phyloP scores from a whole-genome alignment of 2,888 invertebrate species.

The Cordilura impudica region DNA sequence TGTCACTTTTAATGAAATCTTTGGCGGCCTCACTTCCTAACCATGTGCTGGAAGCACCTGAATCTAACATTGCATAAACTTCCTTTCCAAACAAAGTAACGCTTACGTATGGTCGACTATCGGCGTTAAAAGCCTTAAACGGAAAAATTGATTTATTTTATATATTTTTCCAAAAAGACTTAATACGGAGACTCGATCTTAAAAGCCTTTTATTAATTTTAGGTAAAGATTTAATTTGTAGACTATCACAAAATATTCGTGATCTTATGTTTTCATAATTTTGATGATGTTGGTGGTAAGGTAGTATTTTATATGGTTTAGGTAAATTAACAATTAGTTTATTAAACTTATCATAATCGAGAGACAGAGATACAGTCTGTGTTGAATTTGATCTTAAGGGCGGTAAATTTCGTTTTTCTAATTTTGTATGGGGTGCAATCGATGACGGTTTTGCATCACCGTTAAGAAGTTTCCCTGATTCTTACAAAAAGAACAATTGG shows the following conservation, averaged over 20 bases:
- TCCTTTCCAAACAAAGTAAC: too few species aligned
- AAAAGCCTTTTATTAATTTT: background rate
- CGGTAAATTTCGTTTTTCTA: background rate
- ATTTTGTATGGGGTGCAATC: background rate
- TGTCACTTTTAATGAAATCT: too few species aligned
- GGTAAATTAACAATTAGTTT: background rate
- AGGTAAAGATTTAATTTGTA: background rate
- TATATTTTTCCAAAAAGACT: too few species aligned
- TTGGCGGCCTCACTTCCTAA: too few species aligned
- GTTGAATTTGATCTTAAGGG: background rate
- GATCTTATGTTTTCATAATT: background rate
- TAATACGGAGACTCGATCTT: background rate
- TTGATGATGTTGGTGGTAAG: background rate
- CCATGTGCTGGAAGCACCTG: too few species aligned
- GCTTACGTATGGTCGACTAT: too few species aligned
- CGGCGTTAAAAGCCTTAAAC: too few species aligned
- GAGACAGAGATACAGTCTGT: background rate
- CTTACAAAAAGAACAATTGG: background rate
- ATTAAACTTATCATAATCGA: background rate
- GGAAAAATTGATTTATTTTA: too few species aligned
- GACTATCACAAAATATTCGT: constrained; percentile 1
- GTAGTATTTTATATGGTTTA: background rate
- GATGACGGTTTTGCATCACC: background rate
- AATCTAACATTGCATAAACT: too few species aligned
- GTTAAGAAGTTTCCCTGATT: background rate